These are phyloP conservation scores for Lepus americanus DNA, from an alignment of 2,113 vertebrate genomes.

Conservation along the genomic window DNA sequence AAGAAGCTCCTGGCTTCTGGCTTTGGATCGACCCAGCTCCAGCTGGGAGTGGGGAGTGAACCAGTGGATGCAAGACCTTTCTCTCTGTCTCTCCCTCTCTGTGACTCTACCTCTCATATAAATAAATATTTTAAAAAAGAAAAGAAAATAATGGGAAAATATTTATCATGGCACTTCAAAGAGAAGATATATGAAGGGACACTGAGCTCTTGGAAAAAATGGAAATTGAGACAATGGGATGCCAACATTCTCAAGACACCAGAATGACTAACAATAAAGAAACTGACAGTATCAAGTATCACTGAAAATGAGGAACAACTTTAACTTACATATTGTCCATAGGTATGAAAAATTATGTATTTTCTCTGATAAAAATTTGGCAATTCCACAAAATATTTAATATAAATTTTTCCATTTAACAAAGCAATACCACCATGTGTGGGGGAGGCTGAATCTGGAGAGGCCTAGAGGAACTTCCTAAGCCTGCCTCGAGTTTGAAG, in stretches of 20 bases:
- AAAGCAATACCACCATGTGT: neutral
- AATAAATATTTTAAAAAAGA: no score
- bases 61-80: no score
- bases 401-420: neutral
- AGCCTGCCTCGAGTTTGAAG: no score
- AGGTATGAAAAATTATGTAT: neutral
- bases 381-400: constrained; percentile 2
- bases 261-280: neutral
- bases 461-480: no score
- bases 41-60: no score
- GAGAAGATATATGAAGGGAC: neutral
- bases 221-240: neutral
- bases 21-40: no score
- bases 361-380: neutral
- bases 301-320: neutral
- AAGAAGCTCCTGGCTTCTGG: no score
- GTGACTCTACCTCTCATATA: no score
- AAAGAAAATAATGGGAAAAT: neutral
- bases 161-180: neutral
- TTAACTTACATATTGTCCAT: neutral
- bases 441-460: no score
- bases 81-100: no score
- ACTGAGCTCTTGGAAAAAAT: neutral
- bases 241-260: neutral
- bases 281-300: neutral